These are phyloP conservation scores for Fundulus diaphanus DNA, from an alignment of 2,797 vertebrate genomes.

Conservation along the genomic window DNA sequence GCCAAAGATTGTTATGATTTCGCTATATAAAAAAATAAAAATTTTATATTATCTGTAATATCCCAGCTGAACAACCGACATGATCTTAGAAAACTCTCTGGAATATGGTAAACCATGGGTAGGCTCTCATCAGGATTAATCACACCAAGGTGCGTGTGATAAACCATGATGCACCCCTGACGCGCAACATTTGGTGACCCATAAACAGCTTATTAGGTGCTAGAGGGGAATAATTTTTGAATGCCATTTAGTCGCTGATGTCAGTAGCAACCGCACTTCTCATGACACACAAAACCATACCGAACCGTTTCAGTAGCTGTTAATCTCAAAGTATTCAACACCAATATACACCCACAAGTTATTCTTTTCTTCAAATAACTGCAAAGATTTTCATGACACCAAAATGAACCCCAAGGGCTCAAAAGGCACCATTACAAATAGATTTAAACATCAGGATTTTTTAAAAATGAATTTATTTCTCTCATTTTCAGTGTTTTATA, in stretches of 20 bases:
- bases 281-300: neutral
- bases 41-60: neutral
- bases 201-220: conserved; percentile 1
- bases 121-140: conserved; percentile 15
- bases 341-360: neutral
- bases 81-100: neutral
- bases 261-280: neutral
- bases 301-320: neutral
- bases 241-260: conserved; percentile 6
- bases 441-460: neutral
- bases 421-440: neutral
- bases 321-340: neutral
- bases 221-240: neutral
- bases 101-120: neutral
- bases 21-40: neutral
- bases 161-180: conserved; percentile 17
- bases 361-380: neutral
- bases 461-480: neutral
- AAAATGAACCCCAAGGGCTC: neutral
- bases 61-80: neutral
- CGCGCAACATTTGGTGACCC: conserved; percentile 15
- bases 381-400: neutral
- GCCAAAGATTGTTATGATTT: neutral
- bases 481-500: neutral
- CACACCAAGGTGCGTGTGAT: conserved; percentile 5